Evolutionary conservation across 35 echinoderm and acorn worm species (phyloP).

Genomic region (Apostichopus californicus): DNA sequence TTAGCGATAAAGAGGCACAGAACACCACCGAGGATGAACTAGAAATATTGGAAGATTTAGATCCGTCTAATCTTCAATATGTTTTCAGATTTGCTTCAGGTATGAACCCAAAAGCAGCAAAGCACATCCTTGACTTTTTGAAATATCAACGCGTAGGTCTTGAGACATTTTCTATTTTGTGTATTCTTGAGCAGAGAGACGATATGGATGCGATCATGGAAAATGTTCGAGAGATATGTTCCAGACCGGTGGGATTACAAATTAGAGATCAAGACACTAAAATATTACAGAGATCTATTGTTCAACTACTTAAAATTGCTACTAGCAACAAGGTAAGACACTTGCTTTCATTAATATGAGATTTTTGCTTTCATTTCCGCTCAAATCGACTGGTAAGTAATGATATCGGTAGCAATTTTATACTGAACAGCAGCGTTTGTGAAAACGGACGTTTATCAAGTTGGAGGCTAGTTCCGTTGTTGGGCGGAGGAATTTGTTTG

Average conservation of each 20-base stretch:
- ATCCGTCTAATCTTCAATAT: constrained; percentile 1
- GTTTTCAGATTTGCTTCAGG: neutral
- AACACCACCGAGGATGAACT: neutral
- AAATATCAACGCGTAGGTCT: neutral
- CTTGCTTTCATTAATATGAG: too few relatives aligned
- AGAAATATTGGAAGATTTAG: neutral
- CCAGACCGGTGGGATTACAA: neutral
- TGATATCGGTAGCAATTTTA: too few relatives aligned
- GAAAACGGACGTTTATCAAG: too few relatives aligned
- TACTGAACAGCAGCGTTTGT: too few relatives aligned
- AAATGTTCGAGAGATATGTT: neutral
- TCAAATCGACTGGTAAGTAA: neutral
- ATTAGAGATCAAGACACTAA: neutral
- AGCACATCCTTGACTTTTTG: neutral
- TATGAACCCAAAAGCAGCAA: neutral
- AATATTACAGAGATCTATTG: neutral
- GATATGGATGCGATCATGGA: neutral
- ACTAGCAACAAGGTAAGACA: neutral
- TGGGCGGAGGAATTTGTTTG: too few relatives aligned
- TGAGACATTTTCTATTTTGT: too few relatives aligned
- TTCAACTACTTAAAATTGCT: constrained; percentile 6
- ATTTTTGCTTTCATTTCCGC: neutral
- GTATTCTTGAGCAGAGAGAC: too few relatives aligned
- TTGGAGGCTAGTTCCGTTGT: too few relatives aligned
- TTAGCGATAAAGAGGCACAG: too few relatives aligned